Conservation (phyloP, 2,888 invertebrate genomes). For the Drosophila anomelani region DNA sequence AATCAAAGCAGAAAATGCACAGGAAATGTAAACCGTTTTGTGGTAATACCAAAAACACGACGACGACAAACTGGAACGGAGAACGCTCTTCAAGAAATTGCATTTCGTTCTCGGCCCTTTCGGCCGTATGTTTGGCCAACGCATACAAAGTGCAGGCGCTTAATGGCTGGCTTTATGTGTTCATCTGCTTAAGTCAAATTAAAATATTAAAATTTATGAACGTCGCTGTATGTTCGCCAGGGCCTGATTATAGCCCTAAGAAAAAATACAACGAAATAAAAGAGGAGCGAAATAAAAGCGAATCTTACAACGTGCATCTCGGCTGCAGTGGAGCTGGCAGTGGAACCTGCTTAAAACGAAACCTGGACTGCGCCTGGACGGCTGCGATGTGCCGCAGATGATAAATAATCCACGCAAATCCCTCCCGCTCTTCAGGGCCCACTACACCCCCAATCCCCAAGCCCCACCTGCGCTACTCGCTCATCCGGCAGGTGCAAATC, state of each 20-base stretch:
- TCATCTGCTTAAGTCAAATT: conserved; percentile 70
- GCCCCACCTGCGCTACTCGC: conserved; percentile 65
- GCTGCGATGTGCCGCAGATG: conserved; percentile 70
- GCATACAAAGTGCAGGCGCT: conserved; percentile 53
- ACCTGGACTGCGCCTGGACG: conserved; percentile 49
- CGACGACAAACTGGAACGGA: conserved; percentile 37
- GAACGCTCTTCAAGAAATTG: conserved; percentile 45
- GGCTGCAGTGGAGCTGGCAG: conserved; percentile 16
- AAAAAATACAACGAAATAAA: conserved; percentile 20
- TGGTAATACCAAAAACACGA: conserved; percentile 54
- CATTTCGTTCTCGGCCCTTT: conserved; percentile 38
- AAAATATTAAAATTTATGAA: conserved; percentile 81
- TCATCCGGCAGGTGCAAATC: conserved; percentile 83
- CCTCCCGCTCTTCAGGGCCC: conserved; percentile 17
- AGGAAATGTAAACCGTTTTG: conserved; percentile 77
- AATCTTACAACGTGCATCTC: conserved; percentile 77
- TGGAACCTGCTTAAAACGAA: conserved; percentile 70
- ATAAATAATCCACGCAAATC: conserved; percentile 80
- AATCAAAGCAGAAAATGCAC: conserved; percentile 80
- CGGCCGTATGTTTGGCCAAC: conserved; percentile 19
- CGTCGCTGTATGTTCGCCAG: conserved; percentile 60
- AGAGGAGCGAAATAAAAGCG: conserved; percentile 32
- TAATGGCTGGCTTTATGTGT: conserved; percentile 74
- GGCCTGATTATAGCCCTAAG: conserved; percentile 64
- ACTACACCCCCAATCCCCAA: conserved; percentile 7